Conservation (phyloP, 2,888 invertebrate genomes). For the Heliconius hortense region DNA sequence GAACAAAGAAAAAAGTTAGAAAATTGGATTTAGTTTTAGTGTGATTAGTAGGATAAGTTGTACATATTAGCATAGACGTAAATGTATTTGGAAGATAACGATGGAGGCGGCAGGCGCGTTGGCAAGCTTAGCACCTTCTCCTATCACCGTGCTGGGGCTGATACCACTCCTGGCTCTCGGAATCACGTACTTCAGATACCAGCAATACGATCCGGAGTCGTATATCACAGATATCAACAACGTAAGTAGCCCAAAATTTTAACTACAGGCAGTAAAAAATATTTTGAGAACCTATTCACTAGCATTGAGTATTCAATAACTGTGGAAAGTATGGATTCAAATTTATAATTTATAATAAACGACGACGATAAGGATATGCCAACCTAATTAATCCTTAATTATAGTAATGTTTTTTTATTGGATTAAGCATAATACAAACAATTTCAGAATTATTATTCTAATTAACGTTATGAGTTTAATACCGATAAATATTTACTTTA, state of each 20-base stretch:
- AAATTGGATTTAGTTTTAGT: conserved; percentile 85
- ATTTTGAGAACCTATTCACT: background rate
- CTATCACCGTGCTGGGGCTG: conserved; percentile 86
- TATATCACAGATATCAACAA: conserved; percentile 86
- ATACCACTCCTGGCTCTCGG: conserved; percentile 91
- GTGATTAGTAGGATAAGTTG: conserved; percentile 74
- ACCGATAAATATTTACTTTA: background rate
- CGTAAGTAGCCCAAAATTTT: conserved; percentile 77
- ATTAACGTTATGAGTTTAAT: background rate
- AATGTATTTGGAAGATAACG: conserved; percentile 63
- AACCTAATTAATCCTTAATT: background rate
- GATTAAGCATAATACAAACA: no score
- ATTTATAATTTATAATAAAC: no score
- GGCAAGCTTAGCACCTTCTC: conserved; percentile 83
- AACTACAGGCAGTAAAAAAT: background rate
- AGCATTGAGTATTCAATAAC: background rate
- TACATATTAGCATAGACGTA: conserved; percentile 74
- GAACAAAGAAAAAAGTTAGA: conserved; percentile 80
- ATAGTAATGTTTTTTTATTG: background rate
- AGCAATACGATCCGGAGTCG: conserved; percentile 91
- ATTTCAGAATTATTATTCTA: no score
- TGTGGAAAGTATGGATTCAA: background rate
- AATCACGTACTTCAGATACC: conserved; percentile 90
- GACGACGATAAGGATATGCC: background rate
- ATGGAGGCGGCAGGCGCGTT: conserved; percentile 80